These are phyloP conservation scores for Baccha elongata DNA, from an alignment of 2,888 invertebrate genomes.

Conservation along the genomic window DNA sequence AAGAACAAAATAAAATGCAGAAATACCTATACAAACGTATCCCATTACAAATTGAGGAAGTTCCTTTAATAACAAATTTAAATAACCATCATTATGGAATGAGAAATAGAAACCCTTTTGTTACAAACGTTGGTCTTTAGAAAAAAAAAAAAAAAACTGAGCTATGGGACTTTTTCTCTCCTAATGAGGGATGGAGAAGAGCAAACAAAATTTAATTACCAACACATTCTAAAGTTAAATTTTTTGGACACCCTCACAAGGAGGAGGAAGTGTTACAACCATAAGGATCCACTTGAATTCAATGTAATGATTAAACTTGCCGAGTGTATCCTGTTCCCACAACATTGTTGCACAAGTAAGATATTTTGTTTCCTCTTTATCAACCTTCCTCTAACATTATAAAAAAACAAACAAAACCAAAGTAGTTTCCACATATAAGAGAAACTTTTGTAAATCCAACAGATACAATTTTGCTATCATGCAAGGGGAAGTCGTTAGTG, in stretches of 20 bases:
- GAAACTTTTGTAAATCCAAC: constrained; percentile 19
- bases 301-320: constrained; percentile 19
- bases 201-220: constrained; percentile 35
- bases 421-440: neutral
- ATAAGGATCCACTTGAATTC: constrained; percentile 17
- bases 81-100: no score
- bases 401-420: neutral
- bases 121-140: no score
- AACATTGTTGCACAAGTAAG: constrained; percentile 13
- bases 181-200: no score
- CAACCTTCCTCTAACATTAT: neutral
- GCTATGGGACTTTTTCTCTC: no score
- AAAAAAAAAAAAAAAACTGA: no score
- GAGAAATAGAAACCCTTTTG: no score
- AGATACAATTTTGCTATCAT: constrained; percentile 16
- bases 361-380: constrained; percentile 15
- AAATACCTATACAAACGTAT: no score
- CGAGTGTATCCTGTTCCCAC: neutral
- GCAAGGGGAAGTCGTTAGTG: constrained; percentile 16
- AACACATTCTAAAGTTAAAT: constrained; percentile 9
- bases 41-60: no score
- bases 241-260: neutral
- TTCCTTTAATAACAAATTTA: no score
- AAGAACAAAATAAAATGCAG: no score
- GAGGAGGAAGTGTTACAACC: constrained; percentile 8